Percentiles rank a stretch among this genome's conserved stretches.
Evolutionary conservation across 2,888 invertebrate genomes (phyloP).

Genomic region (Rhagonycha fulva): DNA sequence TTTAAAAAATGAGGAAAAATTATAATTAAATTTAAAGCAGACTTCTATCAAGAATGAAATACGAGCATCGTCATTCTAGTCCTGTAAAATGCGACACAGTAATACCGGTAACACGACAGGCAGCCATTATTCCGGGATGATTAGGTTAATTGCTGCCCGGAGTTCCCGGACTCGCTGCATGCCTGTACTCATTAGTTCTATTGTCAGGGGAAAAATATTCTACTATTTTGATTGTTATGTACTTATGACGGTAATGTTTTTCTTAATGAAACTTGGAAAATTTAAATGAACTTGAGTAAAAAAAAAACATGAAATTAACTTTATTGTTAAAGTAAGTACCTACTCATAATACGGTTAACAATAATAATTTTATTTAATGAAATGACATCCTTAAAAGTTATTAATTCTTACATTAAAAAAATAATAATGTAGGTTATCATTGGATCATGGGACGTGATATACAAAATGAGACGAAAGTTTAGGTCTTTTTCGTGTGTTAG

Average conservation of each 20-base stretch:
- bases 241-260: constrained; percentile 36
- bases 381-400: background rate
- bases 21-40: constrained; percentile 18
- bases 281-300: constrained; percentile 8
- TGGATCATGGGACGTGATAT: too few relatives aligned
- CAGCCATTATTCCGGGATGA: constrained; percentile 41
- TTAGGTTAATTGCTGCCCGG: constrained; percentile 43
- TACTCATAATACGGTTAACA: background rate
- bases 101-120: constrained; percentile 31
- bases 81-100: constrained; percentile 22
- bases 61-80: constrained; percentile 26
- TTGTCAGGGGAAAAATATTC: constrained; percentile 40
- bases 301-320: background rate
- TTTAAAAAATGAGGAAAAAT: constrained; percentile 6
- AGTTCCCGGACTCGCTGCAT: constrained; percentile 39
- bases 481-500: too few relatives aligned
- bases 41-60: constrained; percentile 24
- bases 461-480: too few relatives aligned
- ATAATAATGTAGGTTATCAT: background rate
- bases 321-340: background rate
- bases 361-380: background rate
- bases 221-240: constrained; percentile 33
- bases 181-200: constrained; percentile 40
- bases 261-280: constrained; percentile 22
- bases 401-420: background rate